phyloP scores from a whole-genome alignment of 2,113 vertebrate genomes.

The Cephalopholis sonnerati region DNA sequence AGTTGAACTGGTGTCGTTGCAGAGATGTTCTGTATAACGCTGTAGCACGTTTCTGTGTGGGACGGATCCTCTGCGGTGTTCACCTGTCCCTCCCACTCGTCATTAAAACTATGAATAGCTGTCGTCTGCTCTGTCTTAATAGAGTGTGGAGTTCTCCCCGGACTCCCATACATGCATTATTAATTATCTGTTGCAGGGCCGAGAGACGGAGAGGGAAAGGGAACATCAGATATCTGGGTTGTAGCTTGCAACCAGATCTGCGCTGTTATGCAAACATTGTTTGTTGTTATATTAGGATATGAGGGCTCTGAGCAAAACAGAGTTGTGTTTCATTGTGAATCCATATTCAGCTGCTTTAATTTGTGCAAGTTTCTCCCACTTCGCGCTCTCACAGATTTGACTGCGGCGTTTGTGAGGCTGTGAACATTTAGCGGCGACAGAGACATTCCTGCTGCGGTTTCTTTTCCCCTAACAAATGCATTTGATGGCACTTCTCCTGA shows the following conservation, averaged over 20 bases:
- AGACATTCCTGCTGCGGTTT: not conserved
- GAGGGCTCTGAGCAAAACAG: not conserved
- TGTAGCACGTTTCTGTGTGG: constrained; percentile 28
- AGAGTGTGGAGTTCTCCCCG: constrained; percentile 73
- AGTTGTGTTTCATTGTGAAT: not conserved
- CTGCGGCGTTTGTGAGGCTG: constrained; percentile 8
- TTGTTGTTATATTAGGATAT: constrained; percentile 46
- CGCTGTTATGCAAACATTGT: constrained; percentile 43
- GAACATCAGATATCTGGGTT: constrained; percentile 49
- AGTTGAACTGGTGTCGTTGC: not conserved
- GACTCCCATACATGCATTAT: constrained; percentile 79
- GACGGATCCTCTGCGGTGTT: constrained; percentile 37
- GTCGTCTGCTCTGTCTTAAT: constrained; percentile 65
- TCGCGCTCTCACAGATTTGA: constrained; percentile 6
- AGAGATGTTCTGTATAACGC: constrained; percentile 7
- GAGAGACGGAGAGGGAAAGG: constrained; percentile 28
- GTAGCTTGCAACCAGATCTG: constrained; percentile 44
- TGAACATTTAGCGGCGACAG: constrained; percentile 11
- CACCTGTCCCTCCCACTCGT: constrained; percentile 62
- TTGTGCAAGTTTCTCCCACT: not conserved
- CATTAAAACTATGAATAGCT: constrained; percentile 73
- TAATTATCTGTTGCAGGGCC: constrained; percentile 67
- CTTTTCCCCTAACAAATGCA: constrained; percentile 13
- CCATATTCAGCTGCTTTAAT: not conserved
- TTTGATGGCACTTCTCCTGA: constrained; percentile 3